Evolutionary conservation across 2,113 vertebrate genomes (phyloP).

Genomic region (Myiozetetes cayanensis): DNA sequence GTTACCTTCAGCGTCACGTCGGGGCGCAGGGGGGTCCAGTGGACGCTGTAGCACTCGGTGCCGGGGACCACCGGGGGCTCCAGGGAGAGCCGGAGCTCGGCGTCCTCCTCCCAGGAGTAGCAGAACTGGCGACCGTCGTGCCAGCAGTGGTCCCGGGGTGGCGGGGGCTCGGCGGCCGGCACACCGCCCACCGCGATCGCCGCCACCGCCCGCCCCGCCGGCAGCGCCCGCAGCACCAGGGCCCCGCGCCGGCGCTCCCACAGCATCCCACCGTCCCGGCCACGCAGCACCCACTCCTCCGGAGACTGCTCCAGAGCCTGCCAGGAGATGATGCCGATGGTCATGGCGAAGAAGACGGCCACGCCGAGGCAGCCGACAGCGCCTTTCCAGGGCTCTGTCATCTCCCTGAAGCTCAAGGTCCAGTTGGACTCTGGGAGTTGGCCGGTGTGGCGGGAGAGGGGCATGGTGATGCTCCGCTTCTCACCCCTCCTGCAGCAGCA

Average conservation of each 20-base stretch:
- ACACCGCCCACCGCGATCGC: conserved; percentile 81
- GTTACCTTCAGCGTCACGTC: conserved; percentile 84
- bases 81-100: conserved; percentile 81
- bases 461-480: not conserved
- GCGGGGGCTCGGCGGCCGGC: conserved; percentile 78
- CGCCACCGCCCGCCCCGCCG: conserved; percentile 77
- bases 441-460: not conserved
- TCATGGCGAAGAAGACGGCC: conserved; percentile 90
- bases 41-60: conserved; percentile 85
- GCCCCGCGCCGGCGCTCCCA: conserved; percentile 86
- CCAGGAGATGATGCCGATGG: conserved; percentile 93
- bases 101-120: conserved; percentile 86
- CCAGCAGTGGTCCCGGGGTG: conserved; percentile 86
- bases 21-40: conserved; percentile 84
- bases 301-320: conserved; percentile 90
- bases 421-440: not conserved
- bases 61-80: conserved; percentile 68
- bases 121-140: conserved; percentile 87
- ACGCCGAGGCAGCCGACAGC: conserved; percentile 88
- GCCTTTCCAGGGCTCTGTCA: conserved; percentile 94
- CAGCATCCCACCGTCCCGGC: conserved; percentile 80
- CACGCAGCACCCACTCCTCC: conserved; percentile 90
- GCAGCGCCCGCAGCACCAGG: conserved; percentile 82
- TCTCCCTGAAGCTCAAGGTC: conserved; percentile 83
- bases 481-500: not conserved